A percentile compares a stretch with the other conserved stretches of the same genome.
phyloP scores from a whole-genome alignment of 1,140 invertebrate genomes.

The Cydia fagiglandana region DNA sequence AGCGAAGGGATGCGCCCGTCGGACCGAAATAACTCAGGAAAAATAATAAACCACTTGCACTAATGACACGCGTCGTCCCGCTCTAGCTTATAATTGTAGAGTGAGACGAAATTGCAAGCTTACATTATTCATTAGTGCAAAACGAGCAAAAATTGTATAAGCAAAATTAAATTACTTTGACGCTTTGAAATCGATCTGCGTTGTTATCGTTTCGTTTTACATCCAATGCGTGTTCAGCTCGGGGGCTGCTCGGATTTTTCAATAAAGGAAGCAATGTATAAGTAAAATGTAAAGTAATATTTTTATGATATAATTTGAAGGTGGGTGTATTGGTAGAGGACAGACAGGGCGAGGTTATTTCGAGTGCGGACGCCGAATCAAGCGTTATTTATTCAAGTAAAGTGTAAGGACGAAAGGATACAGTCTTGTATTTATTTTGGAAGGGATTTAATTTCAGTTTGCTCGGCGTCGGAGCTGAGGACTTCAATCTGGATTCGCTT shows the following conservation, averaged over 20 bases:
- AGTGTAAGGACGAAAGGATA: slow-evolving; percentile 31
- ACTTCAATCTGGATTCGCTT: slow-evolving; percentile 12
- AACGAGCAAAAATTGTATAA: slow-evolving; percentile 30
- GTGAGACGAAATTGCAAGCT: slow-evolving; percentile 17
- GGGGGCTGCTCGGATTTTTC: background rate
- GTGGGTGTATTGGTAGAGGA: background rate
- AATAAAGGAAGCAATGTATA: background rate
- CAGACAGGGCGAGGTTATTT: slow-evolving; percentile 27
- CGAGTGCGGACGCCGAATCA: slow-evolving; percentile 27
- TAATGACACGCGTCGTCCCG: slow-evolving; percentile 20
- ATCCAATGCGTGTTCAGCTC: background rate
- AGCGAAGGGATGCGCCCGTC: slow-evolving; percentile 30
- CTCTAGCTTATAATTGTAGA: slow-evolving; percentile 4
- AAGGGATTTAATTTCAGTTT: slow-evolving; percentile 30
- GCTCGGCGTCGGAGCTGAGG: slow-evolving; percentile 4
- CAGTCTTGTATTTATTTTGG: slow-evolving; percentile 31
- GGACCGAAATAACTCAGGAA: slow-evolving; percentile 29
- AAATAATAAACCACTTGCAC: slow-evolving; percentile 32
- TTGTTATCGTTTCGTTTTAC: background rate
- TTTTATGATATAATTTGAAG: background rate
- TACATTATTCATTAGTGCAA: slow-evolving; percentile 29
- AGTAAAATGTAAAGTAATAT: background rate
- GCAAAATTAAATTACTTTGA: slow-evolving; percentile 30
- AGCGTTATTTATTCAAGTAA: slow-evolving; percentile 31
- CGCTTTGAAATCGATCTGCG: slow-evolving; percentile 4